A percentile compares a stretch with the other conserved stretches of the same genome.
These are phyloP conservation scores for Hippopotamyrus pictus DNA, from an alignment of 2,797 vertebrate genomes.

Conservation along the genomic window DNA sequence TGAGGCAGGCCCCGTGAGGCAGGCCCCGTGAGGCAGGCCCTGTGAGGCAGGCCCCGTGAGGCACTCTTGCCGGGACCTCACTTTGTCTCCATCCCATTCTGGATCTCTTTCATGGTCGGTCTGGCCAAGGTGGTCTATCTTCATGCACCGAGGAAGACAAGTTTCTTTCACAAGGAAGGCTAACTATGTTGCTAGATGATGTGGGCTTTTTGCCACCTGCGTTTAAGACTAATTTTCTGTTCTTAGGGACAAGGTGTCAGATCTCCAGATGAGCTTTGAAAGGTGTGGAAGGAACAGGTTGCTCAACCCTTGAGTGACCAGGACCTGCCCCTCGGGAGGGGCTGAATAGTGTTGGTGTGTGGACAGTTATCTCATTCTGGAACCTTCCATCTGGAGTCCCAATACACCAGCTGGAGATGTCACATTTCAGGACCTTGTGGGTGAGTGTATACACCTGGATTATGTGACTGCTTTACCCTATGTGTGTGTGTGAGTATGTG, in stretches of 20 bases:
- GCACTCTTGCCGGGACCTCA: neutral
- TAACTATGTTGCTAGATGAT: neutral
- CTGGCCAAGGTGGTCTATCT: neutral
- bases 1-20: neutral
- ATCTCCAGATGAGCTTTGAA: neutral
- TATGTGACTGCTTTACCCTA: neutral
- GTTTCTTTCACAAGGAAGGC: neutral
- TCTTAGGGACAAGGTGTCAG: neutral
- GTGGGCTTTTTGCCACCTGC: neutral
- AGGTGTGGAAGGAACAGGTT: neutral
- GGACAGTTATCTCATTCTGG: neutral
- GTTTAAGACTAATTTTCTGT: neutral
- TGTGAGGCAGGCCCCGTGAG: neutral
- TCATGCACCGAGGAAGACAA: neutral
- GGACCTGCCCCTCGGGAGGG: neutral
- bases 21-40: too few relatives aligned
- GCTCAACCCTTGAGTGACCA: neutral
- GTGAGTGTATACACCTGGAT: neutral
- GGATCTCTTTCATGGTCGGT: neutral
- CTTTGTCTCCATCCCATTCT: neutral
- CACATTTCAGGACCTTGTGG: neutral
- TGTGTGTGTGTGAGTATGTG: neutral
- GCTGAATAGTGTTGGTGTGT: neutral
- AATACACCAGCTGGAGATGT: slow-evolving; percentile 2
- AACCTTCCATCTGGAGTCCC: neutral